Base-by-base conservation (phyloP, 1,140 invertebrate genomes). In the Anoplophora glabripennis region DNA sequence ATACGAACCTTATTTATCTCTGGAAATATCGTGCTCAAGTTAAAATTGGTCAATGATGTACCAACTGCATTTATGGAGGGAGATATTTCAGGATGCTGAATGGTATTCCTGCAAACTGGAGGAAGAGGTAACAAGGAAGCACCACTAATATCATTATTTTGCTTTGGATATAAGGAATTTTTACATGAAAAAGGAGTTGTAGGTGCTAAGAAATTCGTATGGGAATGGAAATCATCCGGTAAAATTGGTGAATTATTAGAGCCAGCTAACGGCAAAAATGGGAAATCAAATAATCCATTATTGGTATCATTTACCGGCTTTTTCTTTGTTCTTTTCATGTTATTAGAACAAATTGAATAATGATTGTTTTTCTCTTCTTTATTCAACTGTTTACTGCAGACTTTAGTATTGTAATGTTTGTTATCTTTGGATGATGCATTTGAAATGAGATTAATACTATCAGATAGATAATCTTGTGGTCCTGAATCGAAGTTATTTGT, bases 11-110 rank as follows among this genome's bases (percentile, higher is more conserved):
- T 85, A 71, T 85, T 86, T 53, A 87, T 87, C 69, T 87, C 85
- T 7, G 85, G 85, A 68, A 86, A 86, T 53, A 87, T 87, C 0
- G 85, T 84, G 56, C 83, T 84, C 18, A 86, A 71, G 74, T 87
- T 86, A 64, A 87, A 87, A 60, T 86, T 86, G 0, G 84, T 84
- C 9, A 87, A 74, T 64, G 82, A 83, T 0, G 80, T 83, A 49
- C 80, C 79, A 21, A 56, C 68, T 49, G 57, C 63, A 55, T 71
- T 68, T 5, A 71, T 54, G 4, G 67, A 71, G 1, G 69, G 69
- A 4, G 71, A 69, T n/a, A 71, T 67, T 37, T 75, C 72, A 1
- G 71, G 64, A 62, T 72, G 70, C 42, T 70, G 71, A 17, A 18
- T 61, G 37, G 56, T 64, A 8, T 64, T 44, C 15, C 62, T 46